Percentiles rank a stretch among this genome's conserved stretches.
Conservation (phyloP, 2,113 vertebrate genomes). For the Notiomystis cincta region DNA sequence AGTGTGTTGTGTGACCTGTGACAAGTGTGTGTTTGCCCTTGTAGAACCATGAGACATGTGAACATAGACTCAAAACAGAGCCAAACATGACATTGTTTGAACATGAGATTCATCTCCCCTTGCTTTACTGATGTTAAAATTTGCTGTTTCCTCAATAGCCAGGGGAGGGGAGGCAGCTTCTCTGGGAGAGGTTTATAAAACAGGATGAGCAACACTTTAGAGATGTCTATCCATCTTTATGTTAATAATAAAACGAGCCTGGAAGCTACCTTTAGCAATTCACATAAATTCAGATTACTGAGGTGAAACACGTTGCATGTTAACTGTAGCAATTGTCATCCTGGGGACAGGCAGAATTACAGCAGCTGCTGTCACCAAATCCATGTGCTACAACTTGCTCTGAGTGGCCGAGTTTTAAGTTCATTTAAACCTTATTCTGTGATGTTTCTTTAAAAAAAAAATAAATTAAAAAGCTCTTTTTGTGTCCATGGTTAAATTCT, state of each 20-base stretch:
- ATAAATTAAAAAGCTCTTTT: background rate
- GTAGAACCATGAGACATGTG: background rate
- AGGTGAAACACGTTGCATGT: background rate
- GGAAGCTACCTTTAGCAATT: background rate
- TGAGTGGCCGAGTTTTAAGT: background rate
- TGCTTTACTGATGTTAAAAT: background rate
- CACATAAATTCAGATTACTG: constrained; percentile 1
- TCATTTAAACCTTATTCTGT: background rate
- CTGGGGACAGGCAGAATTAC: background rate
- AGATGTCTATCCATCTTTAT: background rate
- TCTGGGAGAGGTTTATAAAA: background rate
- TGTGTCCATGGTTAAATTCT: background rate
- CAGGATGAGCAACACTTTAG: background rate
- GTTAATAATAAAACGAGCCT: constrained; percentile 1
- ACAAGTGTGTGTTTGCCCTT: background rate
- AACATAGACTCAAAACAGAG: background rate
- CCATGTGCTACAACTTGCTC: background rate
- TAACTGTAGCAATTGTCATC: background rate
- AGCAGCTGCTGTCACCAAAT: background rate
- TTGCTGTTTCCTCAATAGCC: background rate
- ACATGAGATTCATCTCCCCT: background rate
- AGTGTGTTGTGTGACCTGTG: background rate
- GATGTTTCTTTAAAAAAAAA: background rate
- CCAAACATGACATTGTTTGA: background rate
- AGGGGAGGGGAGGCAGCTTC: background rate